Conservation (phyloP, 2,797 vertebrate species). For the Microctenopoma stevenorrisi region DNA sequence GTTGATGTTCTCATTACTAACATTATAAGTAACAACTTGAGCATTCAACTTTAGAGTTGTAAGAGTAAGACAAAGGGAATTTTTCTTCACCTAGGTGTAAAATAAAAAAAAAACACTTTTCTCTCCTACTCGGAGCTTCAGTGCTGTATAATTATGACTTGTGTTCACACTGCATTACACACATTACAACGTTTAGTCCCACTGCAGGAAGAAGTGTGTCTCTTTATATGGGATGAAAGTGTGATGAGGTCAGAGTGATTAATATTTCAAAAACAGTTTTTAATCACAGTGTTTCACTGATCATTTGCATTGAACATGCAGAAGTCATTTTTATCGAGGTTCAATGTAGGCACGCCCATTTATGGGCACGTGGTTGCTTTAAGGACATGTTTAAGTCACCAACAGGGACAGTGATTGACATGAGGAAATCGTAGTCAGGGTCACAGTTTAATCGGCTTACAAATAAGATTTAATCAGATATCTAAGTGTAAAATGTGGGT, state of each 20-base stretch:
- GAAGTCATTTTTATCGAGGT: conserved; percentile 15
- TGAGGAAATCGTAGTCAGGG: neutral
- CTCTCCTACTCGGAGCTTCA: conserved; percentile 2
- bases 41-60: no score
- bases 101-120: conserved; percentile 9
- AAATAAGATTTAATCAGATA: conserved; percentile 21
- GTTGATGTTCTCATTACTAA: no score
- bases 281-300: neutral
- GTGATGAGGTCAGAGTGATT: neutral
- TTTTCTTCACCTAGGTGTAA: neutral
- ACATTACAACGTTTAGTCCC: neutral
- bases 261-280: neutral
- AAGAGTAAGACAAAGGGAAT: no score
- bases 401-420: conserved; percentile 4
- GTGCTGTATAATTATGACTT: neutral
- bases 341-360: conserved; percentile 4
- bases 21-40: no score
- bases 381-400: conserved; percentile 18
- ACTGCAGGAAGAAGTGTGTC: conserved; percentile 7
- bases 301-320: neutral
- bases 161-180: neutral
- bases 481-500: conserved; percentile 12
- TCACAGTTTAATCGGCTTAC: conserved; percentile 1
- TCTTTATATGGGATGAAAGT: neutral
- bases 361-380: conserved; percentile 7